phyloP scores from a whole-genome alignment of 2,113 vertebrate genomes.

The Daubentonia madagascariensis region DNA sequence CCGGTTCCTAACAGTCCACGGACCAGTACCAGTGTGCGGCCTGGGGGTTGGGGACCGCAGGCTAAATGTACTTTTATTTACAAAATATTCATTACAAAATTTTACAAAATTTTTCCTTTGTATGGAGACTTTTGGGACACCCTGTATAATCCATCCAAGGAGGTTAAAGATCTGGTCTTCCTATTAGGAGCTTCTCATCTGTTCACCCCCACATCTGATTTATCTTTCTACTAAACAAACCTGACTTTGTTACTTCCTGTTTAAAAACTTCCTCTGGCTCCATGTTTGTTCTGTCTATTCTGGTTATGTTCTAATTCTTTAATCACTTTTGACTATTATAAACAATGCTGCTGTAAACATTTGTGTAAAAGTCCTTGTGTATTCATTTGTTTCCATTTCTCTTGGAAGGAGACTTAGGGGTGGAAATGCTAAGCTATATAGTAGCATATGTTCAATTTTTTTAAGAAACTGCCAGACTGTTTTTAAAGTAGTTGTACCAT shows the following conservation, averaged over 20 bases:
- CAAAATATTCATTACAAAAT: no score
- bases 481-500: neutral
- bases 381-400: neutral
- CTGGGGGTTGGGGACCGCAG: no score
- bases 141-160: neutral
- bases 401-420: neutral
- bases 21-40: no score
- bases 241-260: neutral
- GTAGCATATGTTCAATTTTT: neutral
- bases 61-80: no score
- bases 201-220: neutral
- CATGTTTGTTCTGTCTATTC: neutral
- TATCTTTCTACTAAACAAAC: neutral
- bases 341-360: neutral
- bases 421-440: accelerated
- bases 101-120: no score
- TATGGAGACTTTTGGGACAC: no score
- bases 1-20: no score
- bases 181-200: neutral
- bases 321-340: neutral
- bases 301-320: neutral
- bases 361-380: neutral
- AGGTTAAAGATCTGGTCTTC: neutral
- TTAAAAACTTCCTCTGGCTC: neutral
- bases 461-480: neutral